phyloP scores from a whole-genome alignment of 2,797 vertebrate genomes.

The Gastrophryne carolinensis region DNA sequence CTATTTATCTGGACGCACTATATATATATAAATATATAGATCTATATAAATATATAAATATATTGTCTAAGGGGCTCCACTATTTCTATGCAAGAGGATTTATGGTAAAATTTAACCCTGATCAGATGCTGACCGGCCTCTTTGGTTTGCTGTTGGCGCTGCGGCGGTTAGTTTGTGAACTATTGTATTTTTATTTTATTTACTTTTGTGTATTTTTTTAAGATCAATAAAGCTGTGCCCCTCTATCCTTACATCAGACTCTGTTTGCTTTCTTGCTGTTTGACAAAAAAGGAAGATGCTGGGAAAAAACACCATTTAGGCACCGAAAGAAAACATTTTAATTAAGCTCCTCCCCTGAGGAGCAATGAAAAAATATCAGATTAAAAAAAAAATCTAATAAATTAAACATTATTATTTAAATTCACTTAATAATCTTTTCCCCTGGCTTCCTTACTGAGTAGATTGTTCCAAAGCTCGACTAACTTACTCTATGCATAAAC shows the following conservation, averaged over 20 bases:
- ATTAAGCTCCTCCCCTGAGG: too few species aligned
- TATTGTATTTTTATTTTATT: slow-evolving; percentile 39
- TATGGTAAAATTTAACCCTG: slow-evolving; percentile 36
- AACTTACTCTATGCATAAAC: too few species aligned
- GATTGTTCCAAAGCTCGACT: too few species aligned
- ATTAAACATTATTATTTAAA: too few species aligned
- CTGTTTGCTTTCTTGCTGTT: too few species aligned
- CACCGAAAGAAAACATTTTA: too few species aligned
- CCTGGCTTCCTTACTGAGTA: too few species aligned
- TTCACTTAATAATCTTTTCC: too few species aligned
- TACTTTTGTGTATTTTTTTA: slow-evolving; percentile 47
- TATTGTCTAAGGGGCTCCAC: slow-evolving; percentile 51
- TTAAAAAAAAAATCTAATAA: too few species aligned
- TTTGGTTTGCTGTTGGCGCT: slow-evolving; percentile 24
- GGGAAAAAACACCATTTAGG: too few species aligned
- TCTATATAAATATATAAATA: slow-evolving; percentile 53
- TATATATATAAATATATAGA: slow-evolving; percentile 45
- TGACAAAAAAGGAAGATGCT: too few species aligned
- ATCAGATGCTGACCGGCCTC: slow-evolving; percentile 17
- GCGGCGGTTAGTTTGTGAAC: slow-evolving; percentile 41
- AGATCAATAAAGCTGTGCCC: slow-evolving; percentile 40
- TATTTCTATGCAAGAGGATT: slow-evolving; percentile 53
- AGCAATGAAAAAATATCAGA: too few species aligned
- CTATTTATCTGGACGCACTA: slow-evolving; percentile 51
- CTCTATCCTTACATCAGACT: neutral